Conservation (phyloP, 2,113 vertebrate species). For the Corythoichthys haematopterus region DNA sequence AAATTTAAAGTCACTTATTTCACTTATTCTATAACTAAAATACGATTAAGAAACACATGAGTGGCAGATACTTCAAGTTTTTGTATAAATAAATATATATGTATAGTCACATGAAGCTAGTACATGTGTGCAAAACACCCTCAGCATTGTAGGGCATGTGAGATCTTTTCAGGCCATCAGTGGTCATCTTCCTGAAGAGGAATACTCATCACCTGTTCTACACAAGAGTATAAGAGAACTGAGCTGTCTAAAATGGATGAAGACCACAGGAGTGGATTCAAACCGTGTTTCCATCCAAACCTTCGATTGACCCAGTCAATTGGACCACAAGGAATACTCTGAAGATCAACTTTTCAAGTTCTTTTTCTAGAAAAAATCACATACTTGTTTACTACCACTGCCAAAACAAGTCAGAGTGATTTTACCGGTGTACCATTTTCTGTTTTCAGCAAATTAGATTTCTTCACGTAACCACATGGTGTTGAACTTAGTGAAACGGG, state of each 20-base stretch:
- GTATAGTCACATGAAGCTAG: no score
- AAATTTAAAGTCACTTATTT: no score
- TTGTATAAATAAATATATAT: no score
- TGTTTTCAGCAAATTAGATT: slow-evolving; percentile 27
- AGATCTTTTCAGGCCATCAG: neutral
- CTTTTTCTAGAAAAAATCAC: neutral
- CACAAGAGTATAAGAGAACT: slow-evolving; percentile 57
- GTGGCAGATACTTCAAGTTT: no score
- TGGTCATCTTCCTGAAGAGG: neutral
- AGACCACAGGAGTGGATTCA: slow-evolving; percentile 62
- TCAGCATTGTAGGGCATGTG: neutral
- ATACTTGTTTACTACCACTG: slow-evolving; percentile 53
- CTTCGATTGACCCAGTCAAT: slow-evolving; percentile 42
- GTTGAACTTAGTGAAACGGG: slow-evolving; percentile 67
- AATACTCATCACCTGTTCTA: neutral
- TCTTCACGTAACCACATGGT: slow-evolving; percentile 20
- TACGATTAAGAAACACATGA: no score
- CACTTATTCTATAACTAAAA: no score
- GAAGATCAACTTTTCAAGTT: slow-evolving; percentile 13
- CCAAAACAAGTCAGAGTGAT: slow-evolving; percentile 54
- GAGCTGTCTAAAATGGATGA: slow-evolving; percentile 72
- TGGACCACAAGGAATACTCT: neutral
- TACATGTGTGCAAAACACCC: neutral
- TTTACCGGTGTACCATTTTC: slow-evolving; percentile 11
- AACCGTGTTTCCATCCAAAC: slow-evolving; percentile 47